Percentiles rank a stretch among this genome's conserved stretches.
Conservation (phyloP, 2,888 invertebrate species). For the Neria commutata region DNA sequence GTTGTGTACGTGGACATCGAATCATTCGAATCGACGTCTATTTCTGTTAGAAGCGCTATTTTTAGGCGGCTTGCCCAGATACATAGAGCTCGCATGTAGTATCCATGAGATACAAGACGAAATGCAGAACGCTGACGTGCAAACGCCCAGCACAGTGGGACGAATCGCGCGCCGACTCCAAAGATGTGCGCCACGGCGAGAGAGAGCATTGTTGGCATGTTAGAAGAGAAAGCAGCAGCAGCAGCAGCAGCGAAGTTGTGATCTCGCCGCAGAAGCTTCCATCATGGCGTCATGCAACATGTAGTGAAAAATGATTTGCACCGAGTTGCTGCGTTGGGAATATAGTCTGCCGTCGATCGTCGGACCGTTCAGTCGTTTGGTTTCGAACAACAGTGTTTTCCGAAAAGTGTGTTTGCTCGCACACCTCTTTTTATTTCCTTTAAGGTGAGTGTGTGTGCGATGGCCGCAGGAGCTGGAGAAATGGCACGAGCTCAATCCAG, state of each 20-base stretch:
- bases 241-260: background rate
- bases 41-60: constrained; percentile 59
- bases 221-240: background rate
- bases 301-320: constrained; percentile 50
- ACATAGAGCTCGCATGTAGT: constrained; percentile 30
- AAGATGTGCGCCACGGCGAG: background rate
- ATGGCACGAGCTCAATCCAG: too few relatives aligned
- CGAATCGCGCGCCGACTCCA: background rate
- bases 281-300: constrained; percentile 4
- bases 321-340: constrained; percentile 47
- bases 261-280: background rate
- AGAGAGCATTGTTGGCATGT: background rate
- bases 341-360: constrained; percentile 64
- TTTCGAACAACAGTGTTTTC: constrained; percentile 60
- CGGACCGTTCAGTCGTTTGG: constrained; percentile 63
- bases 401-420: constrained; percentile 60
- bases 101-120: constrained; percentile 8
- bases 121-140: background rate
- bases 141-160: constrained; percentile 9
- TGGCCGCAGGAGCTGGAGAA: background rate
- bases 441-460: constrained; percentile 59
- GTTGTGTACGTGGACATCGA: too few relatives aligned
- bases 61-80: constrained; percentile 60
- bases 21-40: too few relatives aligned
- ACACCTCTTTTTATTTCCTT: constrained; percentile 60